Evolutionary conservation across 2,888 invertebrate species (phyloP), one percentile per base, ranked within the genome.

Genomic region (Stenchaetothrips biformis): DNA sequence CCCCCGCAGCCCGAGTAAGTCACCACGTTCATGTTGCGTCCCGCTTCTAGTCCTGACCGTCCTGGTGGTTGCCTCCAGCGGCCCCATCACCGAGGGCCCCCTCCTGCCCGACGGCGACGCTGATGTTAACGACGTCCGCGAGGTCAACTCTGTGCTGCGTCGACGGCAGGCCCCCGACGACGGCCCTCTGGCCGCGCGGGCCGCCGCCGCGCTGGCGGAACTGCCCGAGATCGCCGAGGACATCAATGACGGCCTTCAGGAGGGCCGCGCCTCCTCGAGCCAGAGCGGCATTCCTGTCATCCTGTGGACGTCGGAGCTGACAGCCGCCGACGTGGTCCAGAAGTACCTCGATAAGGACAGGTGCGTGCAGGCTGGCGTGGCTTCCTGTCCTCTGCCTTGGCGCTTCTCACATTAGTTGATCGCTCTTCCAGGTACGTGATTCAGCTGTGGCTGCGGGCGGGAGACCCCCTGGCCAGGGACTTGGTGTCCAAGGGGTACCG

Each of bases 231-330:
- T 13, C 13, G 8, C 13, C 53, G 11, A 13, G 21, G 25, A 21
- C 67, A 74, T 25, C 67, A 25, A 25, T 25, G 67, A 74, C 67
- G 21, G 25, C 25, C 25, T 74, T 25, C 21, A 21, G 67, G 67
- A 74, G 18, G 59, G 18, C 6, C 59, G 59, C 6, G 16, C 59
- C 59, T 18, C 18, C 4, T 6, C 59, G 13, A 16, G 59, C 2
- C 59, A 59, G 67, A 25, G 25, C 21, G 67, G 25, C 67, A 21
- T 74, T 11, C 87, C 89, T 8, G 88, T 93, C 0, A 91, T 95
- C 83, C 83, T 95, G 7, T 95, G 95, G 95, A 94, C 94, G 67
- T 94, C 94, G 79, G 90, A 91, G 79, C 89, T 95, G n/a, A 95
- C 95, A 0, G 89, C 91, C 79, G 89, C 92, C 0, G 86, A 89